Evolutionary conservation across 2,797 vertebrate genomes (phyloP), one percentile per base, ranked within the genome.

Genomic region (Gila robusta): DNA sequence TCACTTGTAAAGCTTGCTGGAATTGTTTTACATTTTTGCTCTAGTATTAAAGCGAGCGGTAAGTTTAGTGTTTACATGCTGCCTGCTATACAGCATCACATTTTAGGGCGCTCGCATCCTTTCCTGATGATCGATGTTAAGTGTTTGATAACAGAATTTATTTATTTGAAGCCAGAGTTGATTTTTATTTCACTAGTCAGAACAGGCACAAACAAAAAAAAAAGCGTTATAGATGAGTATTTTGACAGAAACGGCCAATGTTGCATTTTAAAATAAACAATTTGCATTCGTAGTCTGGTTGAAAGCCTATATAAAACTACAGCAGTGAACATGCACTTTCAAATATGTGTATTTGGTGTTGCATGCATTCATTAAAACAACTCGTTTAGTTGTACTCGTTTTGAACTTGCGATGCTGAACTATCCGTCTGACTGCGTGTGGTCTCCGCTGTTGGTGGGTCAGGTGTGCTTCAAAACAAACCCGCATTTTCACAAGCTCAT

Each of bases 401-500:
- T 28, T 74, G 10, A 62, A 76, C 37, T 71, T 56, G 73, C 26
- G 47, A 64, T 39, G 14, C 17, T 54, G 35, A 59, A 81, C n/a
- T 47, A 32, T 56, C 52, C 41, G 69, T 73, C 32, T 79, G 82
- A 35, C 72, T 88, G 87, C 47, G 71, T 88, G 87, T 84, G 84
- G 83, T 82, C 84, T 80, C 44, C 12, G 37, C 59, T 83, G 69
- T 56, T 82, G 86, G 90, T 89, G 89, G 91, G n/a, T n/a, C n/a
- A n/a, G n/a, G 91, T 89, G 91, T 90, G 91, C 85, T 89, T 89
- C 90, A 90, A 90, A 91, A 91, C 90, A 91, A 91, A 90, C 88
- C 85, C 72, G 79, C 84, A 74, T 89, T 87, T 88, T 82, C 26
- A 79, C 39, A 14, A 84, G 54, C 72, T 62, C 66, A 19, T 23